These are phyloP conservation scores for Stegophylla sp. DNA, from an alignment of 2,888 invertebrate species.

Conservation along the genomic window DNA sequence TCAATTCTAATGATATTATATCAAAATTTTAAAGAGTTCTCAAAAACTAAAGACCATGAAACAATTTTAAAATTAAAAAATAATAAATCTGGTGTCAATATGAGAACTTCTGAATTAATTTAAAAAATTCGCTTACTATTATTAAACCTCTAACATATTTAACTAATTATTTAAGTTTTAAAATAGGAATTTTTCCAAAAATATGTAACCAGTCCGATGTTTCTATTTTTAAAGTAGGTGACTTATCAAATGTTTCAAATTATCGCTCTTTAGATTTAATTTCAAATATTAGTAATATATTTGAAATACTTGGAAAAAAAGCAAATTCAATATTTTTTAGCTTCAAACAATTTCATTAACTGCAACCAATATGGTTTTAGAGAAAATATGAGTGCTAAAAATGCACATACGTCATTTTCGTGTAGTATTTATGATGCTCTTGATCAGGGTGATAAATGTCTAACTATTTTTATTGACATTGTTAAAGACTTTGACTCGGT, in stretches of 20 bases:
- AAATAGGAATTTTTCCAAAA: background rate
- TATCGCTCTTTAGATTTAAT: background rate
- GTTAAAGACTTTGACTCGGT: background rate
- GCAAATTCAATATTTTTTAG: background rate
- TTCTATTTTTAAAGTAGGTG: constrained; percentile 4
- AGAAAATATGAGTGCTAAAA: background rate
- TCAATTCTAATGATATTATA: no score
- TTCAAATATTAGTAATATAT: background rate
- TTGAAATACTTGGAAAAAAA: constrained; percentile 6
- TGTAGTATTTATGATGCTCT: background rate
- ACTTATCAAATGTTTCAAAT: background rate
- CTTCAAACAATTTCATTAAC: background rate
- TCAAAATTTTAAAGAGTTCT: no score
- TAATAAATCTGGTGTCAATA: no score
- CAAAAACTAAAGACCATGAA: no score
- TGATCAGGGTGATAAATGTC: constrained; percentile 1
- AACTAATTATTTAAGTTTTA: background rate
- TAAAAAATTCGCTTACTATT: background rate
- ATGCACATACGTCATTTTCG: background rate
- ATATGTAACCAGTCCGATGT: background rate
- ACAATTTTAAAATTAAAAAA: no score
- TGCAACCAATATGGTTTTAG: background rate
- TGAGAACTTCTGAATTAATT: background rate
- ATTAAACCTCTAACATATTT: no score
- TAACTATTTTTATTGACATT: constrained; percentile 14